Evolutionary conservation across 2,888 invertebrate species (phyloP).

Genomic region (Sclerodermus sp.): DNA sequence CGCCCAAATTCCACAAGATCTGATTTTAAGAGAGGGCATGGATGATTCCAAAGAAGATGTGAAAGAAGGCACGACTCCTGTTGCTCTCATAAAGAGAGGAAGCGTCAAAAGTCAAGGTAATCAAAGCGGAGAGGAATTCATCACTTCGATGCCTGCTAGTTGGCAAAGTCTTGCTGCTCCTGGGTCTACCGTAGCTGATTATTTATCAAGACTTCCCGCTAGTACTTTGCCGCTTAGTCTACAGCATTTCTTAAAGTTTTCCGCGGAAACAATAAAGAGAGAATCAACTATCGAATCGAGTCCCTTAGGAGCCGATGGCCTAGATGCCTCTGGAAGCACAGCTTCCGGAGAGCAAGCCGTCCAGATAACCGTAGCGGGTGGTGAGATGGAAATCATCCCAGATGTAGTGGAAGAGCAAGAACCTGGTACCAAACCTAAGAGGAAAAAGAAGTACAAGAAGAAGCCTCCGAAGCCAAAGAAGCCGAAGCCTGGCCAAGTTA

Average conservation of each 20-base stretch:
- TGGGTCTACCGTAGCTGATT: constrained; percentile 60
- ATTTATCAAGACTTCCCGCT: constrained; percentile 59
- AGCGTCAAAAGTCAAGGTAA: constrained; percentile 56
- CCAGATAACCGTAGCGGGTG: constrained; percentile 59
- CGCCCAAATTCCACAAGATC: constrained; percentile 71
- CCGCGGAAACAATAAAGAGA: constrained; percentile 62
- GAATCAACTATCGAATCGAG: constrained; percentile 59
- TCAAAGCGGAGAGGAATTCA: constrained; percentile 51
- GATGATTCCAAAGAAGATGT: constrained; percentile 58
- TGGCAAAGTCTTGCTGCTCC: constrained; percentile 61
- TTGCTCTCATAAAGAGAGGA: constrained; percentile 58
- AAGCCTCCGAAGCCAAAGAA: constrained; percentile 76
- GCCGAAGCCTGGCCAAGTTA: constrained; percentile 79
- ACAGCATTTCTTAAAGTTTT: constrained; percentile 68
- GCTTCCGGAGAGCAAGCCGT: constrained; percentile 58
- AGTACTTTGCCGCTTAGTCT: constrained; percentile 63
- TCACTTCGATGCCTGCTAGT: constrained; percentile 60
- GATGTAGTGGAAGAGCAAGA: constrained; percentile 53
- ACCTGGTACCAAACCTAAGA: constrained; percentile 60
- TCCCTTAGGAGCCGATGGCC: constrained; percentile 54
- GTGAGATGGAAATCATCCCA: constrained; percentile 59
- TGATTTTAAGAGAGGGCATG: constrained; percentile 63
- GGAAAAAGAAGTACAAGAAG: constrained; percentile 81
- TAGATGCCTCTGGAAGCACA: constrained; percentile 49
- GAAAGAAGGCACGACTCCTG: constrained; percentile 57